Base-by-base conservation (phyloP, 2,888 invertebrate genomes). In the Polydrusus pterygomalis region DNA sequence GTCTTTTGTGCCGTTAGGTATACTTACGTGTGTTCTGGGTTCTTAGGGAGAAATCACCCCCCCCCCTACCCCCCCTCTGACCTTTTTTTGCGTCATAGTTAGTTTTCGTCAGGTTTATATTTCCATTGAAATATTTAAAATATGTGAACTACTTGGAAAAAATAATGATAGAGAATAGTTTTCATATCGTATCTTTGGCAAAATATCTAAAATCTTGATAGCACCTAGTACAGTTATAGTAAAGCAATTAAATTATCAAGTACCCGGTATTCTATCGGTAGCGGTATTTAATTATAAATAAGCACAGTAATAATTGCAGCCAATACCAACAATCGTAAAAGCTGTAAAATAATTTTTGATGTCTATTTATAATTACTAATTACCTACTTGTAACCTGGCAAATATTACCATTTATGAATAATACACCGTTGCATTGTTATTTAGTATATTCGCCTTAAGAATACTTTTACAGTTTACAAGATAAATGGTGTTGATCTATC, bases 171-270 rank as follows among this genome's bases (percentile, higher is more conserved):
- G 45, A 17, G 47, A 17, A 51, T 51, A 20, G 11, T 51, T n/a
- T n/a, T n/a, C n/a, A n/a, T n/a, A 1, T 20, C 18, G 18, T 9
- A 54, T 54, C 30, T 30, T 30, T 9, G 1, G 47, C 8, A 25
- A 30, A 25, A 25, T 54, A 62, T 62, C 11, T 62, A 18, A 25
- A 64, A 49, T 64, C 17, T 49, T 47, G 30, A 64, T 64, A 49
- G n/a, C 43, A 45, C 40, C 15, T 13, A 45, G 49, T 47, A 64
- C 64, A 64, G 64, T 64, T 64, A n/a, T n/a, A 64, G 25, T 11
- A 47, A 0, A 49, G 25, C 17, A 63, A 63, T 47, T 25, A 49
- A 64, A n/a, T 49, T 17, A 64, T 64, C 64, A 49, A 45, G 30
- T 47, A 64, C 18, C 30, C 34, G 49, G 64, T 64, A 64, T 49